These are phyloP conservation scores for Sterna hirundo DNA, from an alignment of 2,113 vertebrate genomes.

Conservation along the genomic window DNA sequence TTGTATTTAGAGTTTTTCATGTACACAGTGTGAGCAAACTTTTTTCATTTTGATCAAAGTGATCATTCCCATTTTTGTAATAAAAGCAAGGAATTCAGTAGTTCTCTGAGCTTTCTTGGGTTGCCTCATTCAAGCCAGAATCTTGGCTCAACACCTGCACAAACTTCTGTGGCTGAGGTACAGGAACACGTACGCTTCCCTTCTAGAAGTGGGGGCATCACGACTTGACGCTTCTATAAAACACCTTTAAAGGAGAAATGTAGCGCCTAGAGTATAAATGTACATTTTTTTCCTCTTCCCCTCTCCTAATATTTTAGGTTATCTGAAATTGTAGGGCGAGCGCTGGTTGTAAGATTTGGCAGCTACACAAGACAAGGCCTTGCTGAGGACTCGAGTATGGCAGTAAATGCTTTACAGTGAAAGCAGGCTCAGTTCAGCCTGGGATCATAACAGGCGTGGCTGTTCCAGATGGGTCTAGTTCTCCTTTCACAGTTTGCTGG, in stretches of 20 bases:
- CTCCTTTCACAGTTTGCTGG: no score
- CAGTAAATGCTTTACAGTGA: not conserved
- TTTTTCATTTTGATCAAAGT: slow-evolving; percentile 79
- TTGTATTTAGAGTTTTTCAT: slow-evolving; percentile 78
- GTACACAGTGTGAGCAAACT: slow-evolving; percentile 71
- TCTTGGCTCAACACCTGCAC: rapidly evolving
- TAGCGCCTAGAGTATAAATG: not conserved
- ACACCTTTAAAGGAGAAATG: rapidly evolving
- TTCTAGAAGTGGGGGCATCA: not conserved
- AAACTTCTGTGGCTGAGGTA: not conserved
- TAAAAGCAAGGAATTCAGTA: slow-evolving; percentile 74
- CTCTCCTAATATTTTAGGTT: not conserved
- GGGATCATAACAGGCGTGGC: rapidly evolving
- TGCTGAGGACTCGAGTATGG: rapidly evolving
- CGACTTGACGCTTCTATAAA: rapidly evolving
- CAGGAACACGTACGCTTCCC: rapidly evolving
- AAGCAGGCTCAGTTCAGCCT: rapidly evolving
- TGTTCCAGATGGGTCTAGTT: rapidly evolving
- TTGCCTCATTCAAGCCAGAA: not conserved
- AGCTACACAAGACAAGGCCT: rapidly evolving
- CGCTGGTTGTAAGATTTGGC: no score
- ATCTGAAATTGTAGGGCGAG: rapidly evolving
- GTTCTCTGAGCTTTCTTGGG: slow-evolving; percentile 33
- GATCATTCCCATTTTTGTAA: slow-evolving; percentile 80
- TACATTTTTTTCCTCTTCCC: not conserved